These are phyloP conservation scores for Lucilia cuprina DNA, from an alignment of 1,140 invertebrate genomes.

Conservation along the genomic window DNA sequence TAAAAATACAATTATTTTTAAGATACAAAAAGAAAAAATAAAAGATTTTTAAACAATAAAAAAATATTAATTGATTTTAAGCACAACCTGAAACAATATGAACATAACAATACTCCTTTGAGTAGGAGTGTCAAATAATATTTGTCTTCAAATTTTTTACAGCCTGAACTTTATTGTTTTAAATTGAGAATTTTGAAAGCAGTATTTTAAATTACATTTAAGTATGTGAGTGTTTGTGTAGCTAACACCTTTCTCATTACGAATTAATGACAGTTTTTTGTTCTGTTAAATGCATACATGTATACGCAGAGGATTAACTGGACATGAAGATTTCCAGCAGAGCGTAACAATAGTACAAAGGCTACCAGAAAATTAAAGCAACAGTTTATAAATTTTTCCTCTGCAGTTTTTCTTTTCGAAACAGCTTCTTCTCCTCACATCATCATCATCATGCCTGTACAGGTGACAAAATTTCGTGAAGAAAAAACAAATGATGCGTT, in stretches of 20 bases:
- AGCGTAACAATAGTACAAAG: background rate
- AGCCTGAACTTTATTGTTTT: conserved; percentile 51
- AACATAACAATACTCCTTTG: background rate
- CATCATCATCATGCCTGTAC: background rate
- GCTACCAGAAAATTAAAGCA: background rate
- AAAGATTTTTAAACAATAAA: conserved; percentile 45
- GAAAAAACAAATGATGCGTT: background rate
- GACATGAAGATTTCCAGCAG: background rate
- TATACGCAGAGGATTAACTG: conserved; percentile 17
- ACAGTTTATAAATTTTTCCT: background rate
- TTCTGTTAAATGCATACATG: conserved; percentile 48
- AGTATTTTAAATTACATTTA: conserved; percentile 34
- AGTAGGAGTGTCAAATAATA: conserved; percentile 12
- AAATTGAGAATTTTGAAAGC: conserved; percentile 39
- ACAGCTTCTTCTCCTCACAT: background rate
- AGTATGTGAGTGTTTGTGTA: background rate
- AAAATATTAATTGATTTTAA: conserved; percentile 58
- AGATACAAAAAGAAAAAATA: background rate
- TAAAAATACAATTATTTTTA: background rate
- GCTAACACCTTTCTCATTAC: conserved; percentile 60
- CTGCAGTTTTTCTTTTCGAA: background rate
- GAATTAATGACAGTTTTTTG: conserved; percentile 59
- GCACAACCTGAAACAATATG: conserved; percentile 49
- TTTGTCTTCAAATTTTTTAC: background rate
- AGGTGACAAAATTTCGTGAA: background rate